Conservation (phyloP, 2,113 vertebrate species). For the Anguilla japonica region DNA sequence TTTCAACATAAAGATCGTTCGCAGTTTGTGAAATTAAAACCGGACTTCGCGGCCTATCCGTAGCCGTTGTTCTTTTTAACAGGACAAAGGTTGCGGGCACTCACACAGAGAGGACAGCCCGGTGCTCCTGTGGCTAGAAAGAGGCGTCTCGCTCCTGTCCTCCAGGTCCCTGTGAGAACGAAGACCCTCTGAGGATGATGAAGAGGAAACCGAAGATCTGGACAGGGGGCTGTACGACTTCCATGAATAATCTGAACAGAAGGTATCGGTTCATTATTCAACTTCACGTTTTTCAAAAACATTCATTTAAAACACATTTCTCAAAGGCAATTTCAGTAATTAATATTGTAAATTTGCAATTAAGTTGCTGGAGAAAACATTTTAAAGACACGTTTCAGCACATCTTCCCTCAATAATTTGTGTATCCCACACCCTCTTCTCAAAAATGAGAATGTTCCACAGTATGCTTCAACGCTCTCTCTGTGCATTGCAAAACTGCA, state of each 20-base stretch:
- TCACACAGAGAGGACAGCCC: slow-evolving; percentile 78
- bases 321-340: neutral
- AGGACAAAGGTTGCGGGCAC: slow-evolving; percentile 39
- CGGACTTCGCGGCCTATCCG: neutral
- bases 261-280: slow-evolving; percentile 49
- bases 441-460: no score
- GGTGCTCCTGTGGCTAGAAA: slow-evolving; percentile 62
- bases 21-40: no score
- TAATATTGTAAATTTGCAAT: no score
- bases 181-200: slow-evolving; percentile 67
- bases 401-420: no score
- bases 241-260: slow-evolving; percentile 79
- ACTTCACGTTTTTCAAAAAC: slow-evolving; percentile 17
- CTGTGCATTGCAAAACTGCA: no score
- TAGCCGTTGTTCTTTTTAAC: neutral
- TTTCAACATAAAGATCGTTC: no score
- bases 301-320: neutral
- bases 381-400: no score
- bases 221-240: slow-evolving; percentile 77
- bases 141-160: slow-evolving; percentile 71
- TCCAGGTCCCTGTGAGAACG: slow-evolving; percentile 77
- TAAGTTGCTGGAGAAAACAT: no score
- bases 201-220: slow-evolving; percentile 68
- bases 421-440: no score
- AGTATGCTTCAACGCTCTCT: no score